Conservation (phyloP, 2,888 invertebrate genomes). For the Chaetoderma sp. region DNA sequence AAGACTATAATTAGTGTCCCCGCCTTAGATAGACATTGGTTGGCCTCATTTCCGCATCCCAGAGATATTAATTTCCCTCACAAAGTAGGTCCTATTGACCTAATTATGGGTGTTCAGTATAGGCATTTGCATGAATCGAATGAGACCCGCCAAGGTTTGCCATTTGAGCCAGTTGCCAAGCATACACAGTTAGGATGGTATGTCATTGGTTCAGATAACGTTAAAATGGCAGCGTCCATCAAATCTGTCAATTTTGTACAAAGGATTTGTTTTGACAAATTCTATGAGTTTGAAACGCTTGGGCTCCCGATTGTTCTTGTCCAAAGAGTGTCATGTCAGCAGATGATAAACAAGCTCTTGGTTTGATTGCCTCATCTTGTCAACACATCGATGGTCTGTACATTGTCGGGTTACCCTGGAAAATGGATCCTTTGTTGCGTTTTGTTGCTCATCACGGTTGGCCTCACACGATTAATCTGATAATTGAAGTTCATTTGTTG, state of each 20-base stretch:
- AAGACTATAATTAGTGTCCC: conserved; percentile 15
- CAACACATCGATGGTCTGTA: background rate
- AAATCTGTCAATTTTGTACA: conserved; percentile 11
- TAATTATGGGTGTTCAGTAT: conserved; percentile 17
- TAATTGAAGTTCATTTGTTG: no score
- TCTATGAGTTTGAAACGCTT: conserved; percentile 18
- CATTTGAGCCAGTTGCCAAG: conserved; percentile 19
- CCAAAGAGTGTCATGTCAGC: background rate
- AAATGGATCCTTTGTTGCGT: background rate
- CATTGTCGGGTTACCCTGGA: background rate
- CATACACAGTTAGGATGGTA: conserved; percentile 18
- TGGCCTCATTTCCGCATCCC: background rate
- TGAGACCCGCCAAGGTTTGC: conserved; percentile 1
- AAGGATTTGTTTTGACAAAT: conserved; percentile 9
- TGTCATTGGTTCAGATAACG: conserved; percentile 16
- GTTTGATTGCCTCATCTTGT: background rate
- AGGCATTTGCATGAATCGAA: conserved; percentile 14
- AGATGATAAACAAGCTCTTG: background rate
- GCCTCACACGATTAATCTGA: no score
- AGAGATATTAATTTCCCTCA: background rate
- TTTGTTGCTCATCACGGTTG: no score
- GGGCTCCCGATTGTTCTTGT: background rate
- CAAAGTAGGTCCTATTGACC: conserved; percentile 9
- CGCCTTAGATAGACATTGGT: conserved; percentile 3
- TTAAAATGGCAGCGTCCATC: background rate